Conservation (phyloP, 92 coral and sea anemone genomes). For the Zoanthus sansibaricus region DNA sequence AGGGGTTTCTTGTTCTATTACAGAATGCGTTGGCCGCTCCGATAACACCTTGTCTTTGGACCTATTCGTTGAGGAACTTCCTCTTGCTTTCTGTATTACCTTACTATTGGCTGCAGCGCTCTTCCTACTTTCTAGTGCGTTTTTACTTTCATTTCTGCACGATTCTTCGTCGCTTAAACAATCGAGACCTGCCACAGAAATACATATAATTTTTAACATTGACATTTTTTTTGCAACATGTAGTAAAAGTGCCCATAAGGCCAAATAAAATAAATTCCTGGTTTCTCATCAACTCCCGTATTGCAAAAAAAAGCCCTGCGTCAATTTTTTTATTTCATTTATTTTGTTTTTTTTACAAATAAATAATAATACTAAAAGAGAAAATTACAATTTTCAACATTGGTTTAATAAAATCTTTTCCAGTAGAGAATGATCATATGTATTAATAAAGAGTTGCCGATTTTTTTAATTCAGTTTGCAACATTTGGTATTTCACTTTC, state of each 20-base stretch:
- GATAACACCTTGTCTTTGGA: neutral
- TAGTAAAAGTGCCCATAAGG: neutral
- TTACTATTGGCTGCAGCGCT: neutral
- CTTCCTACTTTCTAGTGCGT: neutral
- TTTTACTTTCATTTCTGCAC: neutral
- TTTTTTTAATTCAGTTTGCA: no score
- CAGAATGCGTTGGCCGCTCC: neutral
- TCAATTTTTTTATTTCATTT: no score
- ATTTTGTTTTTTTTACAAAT: no score
- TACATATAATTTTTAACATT: neutral
- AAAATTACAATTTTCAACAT: no score
- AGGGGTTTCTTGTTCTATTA: slow-evolving; percentile 23
- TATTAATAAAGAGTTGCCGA: no score
- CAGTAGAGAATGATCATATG: no score
- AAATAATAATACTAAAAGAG: no score
- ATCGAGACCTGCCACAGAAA: neutral
- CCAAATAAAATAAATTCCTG: no score
- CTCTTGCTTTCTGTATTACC: neutral
- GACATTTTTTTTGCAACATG: neutral
- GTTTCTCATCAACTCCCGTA: no score
- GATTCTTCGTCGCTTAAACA: neutral
- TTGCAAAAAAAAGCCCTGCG: no score
- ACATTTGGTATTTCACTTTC: no score
- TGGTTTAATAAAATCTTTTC: no score
- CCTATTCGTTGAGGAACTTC: neutral